A percentile compares a stretch with the other conserved stretches of the same genome.
phyloP scores from a whole-genome alignment of 2,113 vertebrate genomes.

The Hippocampus barbouri region DNA sequence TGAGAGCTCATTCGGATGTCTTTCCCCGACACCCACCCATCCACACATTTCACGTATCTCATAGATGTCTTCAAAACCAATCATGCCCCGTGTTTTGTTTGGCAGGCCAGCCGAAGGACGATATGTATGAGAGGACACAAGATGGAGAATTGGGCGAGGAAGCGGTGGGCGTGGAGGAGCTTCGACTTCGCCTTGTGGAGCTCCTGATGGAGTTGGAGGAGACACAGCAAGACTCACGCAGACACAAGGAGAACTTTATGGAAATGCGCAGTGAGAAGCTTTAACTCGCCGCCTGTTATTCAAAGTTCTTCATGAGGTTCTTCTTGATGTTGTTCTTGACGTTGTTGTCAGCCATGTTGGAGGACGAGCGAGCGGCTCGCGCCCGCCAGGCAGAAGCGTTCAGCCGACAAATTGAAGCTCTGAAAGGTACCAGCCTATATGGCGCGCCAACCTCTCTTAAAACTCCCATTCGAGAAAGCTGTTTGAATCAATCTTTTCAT shows the following conservation, averaged over 20 bases:
- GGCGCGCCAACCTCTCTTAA: background rate
- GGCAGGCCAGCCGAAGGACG: conserved; percentile 50
- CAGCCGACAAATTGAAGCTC: conserved; percentile 69
- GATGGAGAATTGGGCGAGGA: conserved; percentile 24
- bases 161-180: conserved; percentile 62
- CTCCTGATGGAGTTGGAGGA: conserved; percentile 81
- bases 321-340: background rate
- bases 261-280: conserved; percentile 59
- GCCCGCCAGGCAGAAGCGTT: conserved; percentile 81
- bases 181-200: conserved; percentile 74
- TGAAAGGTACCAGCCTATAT: background rate
- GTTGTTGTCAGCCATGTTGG: conserved; percentile 74
- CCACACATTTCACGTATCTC: too few species aligned
- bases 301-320: too few species aligned
- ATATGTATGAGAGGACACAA: conserved; percentile 49
- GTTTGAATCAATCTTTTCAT: too few species aligned
- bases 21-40: too few species aligned
- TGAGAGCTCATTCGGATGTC: too few species aligned
- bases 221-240: conserved; percentile 71
- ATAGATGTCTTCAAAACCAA: background rate
- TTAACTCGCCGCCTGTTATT: too few species aligned
- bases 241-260: conserved; percentile 74
- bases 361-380: conserved; percentile 82
- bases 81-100: background rate
- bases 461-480: too few species aligned